Conservation (phyloP, 2,888 invertebrate species). For the Lottia scabra region DNA sequence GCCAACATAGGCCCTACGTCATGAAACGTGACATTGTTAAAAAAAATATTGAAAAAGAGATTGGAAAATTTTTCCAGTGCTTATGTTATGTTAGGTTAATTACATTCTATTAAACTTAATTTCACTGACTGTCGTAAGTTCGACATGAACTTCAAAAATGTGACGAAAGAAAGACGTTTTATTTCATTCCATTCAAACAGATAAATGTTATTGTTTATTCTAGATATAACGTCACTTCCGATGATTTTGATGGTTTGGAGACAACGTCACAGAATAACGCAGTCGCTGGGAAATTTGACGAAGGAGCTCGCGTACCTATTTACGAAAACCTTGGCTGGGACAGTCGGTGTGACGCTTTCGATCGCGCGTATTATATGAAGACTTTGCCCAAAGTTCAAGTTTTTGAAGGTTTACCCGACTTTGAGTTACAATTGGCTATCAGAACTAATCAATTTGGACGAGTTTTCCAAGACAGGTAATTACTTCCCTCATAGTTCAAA, state of each 20-base stretch:
- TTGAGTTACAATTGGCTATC: conserved; percentile 61
- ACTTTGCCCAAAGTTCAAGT: conserved; percentile 64
- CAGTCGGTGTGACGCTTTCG: conserved; percentile 39
- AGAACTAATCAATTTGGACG: conserved; percentile 68
- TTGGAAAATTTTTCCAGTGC: too few species aligned
- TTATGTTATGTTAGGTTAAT: too few species aligned
- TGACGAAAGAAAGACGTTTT: too few species aligned
- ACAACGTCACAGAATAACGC: conserved; percentile 46
- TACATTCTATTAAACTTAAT: too few species aligned
- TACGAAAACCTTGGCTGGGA: conserved; percentile 50
- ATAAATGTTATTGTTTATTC: background rate
- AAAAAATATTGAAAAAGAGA: too few species aligned
- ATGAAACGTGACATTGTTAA: too few species aligned
- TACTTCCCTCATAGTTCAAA: too few species aligned
- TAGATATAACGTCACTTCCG: conserved; percentile 68
- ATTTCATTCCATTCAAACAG: too few species aligned
- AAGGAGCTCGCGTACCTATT: conserved; percentile 46
- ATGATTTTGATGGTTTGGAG: conserved; percentile 65
- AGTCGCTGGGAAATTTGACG: conserved; percentile 25
- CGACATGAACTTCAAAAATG: too few species aligned
- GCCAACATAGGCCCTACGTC: too few species aligned
- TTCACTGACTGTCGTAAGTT: too few species aligned
- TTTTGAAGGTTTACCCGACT: conserved; percentile 53
- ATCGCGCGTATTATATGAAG: conserved; percentile 62
- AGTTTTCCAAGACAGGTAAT: conserved; percentile 67